These are phyloP conservation scores for Stegodyphus dumicola DNA, from an alignment of 1,140 invertebrate species.

Conservation along the genomic window DNA sequence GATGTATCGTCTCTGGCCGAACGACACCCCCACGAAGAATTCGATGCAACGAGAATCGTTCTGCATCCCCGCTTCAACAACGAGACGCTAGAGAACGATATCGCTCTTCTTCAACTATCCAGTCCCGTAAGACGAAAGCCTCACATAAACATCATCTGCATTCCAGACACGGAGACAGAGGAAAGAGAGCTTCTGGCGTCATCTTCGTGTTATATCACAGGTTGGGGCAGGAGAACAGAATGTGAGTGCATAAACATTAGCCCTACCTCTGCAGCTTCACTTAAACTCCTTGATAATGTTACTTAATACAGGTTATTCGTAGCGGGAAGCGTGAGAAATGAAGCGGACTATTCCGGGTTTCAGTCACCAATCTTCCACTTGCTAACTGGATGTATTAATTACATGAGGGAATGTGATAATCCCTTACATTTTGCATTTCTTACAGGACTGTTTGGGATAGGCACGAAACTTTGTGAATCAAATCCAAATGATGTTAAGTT, in stretches of 20 bases:
- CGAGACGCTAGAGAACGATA: constrained; percentile 69
- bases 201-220: constrained; percentile 72
- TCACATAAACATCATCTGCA: constrained; percentile 70
- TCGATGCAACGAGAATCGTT: constrained; percentile 59
- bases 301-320: too few species aligned
- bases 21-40: constrained; percentile 65
- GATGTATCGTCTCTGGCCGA: constrained; percentile 68
- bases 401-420: too few species aligned
- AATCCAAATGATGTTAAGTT: too few species aligned
- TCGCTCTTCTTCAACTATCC: constrained; percentile 68
- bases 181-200: constrained; percentile 50
- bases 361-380: too few species aligned
- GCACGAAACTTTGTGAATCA: too few species aligned
- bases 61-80: constrained; percentile 69
- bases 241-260: constrained; percentile 64
- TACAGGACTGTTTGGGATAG: too few species aligned
- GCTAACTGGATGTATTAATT: too few species aligned
- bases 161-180: constrained; percentile 65
- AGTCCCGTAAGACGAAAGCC: constrained; percentile 65
- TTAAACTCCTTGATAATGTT: neutral
- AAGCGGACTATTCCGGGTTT: too few species aligned
- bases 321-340: too few species aligned
- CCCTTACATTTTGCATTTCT: too few species aligned
- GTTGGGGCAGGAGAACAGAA: constrained; percentile 73
- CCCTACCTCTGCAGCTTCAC: neutral